Evolutionary conservation across 2,888 invertebrate species (phyloP), one percentile per base, ranked within the genome.

Genomic region (Xylota sylvarum): DNA sequence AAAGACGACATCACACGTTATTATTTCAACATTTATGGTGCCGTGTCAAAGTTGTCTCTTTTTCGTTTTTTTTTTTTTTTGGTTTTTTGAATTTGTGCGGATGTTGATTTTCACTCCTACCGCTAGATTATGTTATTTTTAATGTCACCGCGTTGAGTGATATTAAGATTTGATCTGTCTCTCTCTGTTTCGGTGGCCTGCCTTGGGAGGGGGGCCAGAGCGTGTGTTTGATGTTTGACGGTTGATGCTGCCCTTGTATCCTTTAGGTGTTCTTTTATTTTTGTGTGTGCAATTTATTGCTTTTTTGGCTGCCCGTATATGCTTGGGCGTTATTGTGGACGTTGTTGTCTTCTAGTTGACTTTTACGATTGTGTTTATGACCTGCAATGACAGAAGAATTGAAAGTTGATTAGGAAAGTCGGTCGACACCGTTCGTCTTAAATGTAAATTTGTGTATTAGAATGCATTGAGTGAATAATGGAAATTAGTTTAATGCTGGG

Each of bases 121-220:
- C 67, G 37, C 40, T 37, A 37, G 64, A 76, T 84, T 82, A 60
- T 86, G 86, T 86, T 86, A 86, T 86, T 86, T 86, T 86, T 82
- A 86, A 86, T 86, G 86, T 86, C 86, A 82, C 86, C 82, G 62
- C 67, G 86, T 77, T 86, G 86, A 86, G 77, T 86, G 86, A 86
- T 86, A 82, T 86, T 73, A 86, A 82, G 72, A 82, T 78, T 82
- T 86, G 82, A 86, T 82, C 72, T 67, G 56, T 67, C 55, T 52
- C 12, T 35, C 14, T 48, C 40, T 58, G 74, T 27, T 48, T 64
- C 30, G 56, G 23, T 40, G 56, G 23, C 32, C 19, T 55, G 35
- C 23, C 27, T 32, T 9, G 3, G 23, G 23, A 23, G 30, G 4
- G 56, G 72, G 46, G 27, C 10, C 14, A 35, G 32, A 7, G 43